These are phyloP conservation scores for Gymnocypris eckloni DNA, from an alignment of 2,797 vertebrate species.

Conservation along the genomic window DNA sequence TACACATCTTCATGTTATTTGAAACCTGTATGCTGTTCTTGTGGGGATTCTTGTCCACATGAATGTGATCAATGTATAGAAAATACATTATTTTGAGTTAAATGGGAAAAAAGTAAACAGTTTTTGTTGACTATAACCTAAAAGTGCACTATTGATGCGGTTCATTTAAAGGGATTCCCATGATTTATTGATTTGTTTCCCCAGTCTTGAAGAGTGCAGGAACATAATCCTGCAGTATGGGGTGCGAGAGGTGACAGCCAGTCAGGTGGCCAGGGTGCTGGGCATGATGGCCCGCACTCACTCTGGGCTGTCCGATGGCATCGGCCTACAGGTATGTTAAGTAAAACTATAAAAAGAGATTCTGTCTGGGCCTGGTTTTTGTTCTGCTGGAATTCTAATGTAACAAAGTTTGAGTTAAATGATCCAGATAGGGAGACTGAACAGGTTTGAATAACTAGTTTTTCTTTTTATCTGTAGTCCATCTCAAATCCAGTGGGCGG, in stretches of 20 bases:
- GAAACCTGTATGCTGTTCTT: too few relatives aligned
- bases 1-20: not conserved
- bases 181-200: not conserved
- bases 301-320: constrained; percentile 94
- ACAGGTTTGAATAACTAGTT: not conserved
- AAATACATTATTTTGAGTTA: not conserved
- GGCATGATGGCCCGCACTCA: constrained; percentile 99
- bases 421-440: not conserved
- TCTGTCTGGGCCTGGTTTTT: not conserved
- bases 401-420: too few relatives aligned
- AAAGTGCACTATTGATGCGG: not conserved
- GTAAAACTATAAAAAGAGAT: not conserved
- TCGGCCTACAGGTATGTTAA: constrained; percentile 89
- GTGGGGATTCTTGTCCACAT: too few relatives aligned
- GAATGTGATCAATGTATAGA: not conserved
- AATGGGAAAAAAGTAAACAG: not conserved
- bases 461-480: constrained; percentile 77
- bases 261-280: constrained; percentile 96
- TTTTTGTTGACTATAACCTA: not conserved
- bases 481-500: constrained; percentile 93
- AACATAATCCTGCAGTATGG: constrained; percentile 98
- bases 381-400: not conserved
- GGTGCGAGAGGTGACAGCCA: constrained; percentile 95
- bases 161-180: not conserved
- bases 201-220: constrained; percentile 97